A percentile compares a stretch with the other conserved stretches of the same genome.
Evolutionary conservation across 2,113 vertebrate species (phyloP).

Genomic region (Sander vitreus): DNA sequence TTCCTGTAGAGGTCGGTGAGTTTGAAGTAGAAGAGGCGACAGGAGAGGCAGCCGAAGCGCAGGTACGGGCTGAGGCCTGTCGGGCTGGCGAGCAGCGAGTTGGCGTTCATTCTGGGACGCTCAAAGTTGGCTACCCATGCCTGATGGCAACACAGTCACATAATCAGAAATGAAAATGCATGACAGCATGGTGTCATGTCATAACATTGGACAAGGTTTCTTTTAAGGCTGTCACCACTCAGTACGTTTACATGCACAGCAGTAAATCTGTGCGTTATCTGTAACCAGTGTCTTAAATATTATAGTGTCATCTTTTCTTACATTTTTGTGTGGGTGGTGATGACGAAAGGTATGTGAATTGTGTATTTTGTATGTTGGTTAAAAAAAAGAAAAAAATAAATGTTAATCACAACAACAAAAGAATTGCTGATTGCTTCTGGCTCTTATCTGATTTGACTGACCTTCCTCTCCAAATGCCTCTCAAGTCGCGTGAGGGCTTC

Average conservation of each 20-base stretch:
- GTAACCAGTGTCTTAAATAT: too few relatives aligned
- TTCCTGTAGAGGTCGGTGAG: constrained; percentile 98
- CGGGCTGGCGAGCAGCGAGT: constrained; percentile 95
- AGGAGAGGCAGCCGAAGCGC: constrained; percentile 97
- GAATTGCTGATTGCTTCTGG: too few relatives aligned
- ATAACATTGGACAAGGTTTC: neutral
- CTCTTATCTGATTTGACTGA: constrained; percentile 51
- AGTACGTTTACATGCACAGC: too few relatives aligned
- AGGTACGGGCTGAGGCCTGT: constrained; percentile 97
- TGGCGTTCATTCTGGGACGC: constrained; percentile 97
- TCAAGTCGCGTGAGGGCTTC: constrained; percentile 96
- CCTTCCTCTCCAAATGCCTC: constrained; percentile 97
- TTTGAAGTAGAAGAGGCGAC: constrained; percentile 98
- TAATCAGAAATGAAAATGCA: neutral
- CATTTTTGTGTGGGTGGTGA: too few relatives aligned
- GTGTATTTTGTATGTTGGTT: too few relatives aligned
- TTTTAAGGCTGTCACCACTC: neutral
- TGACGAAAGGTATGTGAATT: too few relatives aligned
- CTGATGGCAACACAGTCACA: constrained; percentile 74
- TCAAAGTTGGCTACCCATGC: constrained; percentile 99
- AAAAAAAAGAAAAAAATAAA: too few relatives aligned
- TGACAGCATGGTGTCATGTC: neutral
- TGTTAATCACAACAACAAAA: too few relatives aligned
- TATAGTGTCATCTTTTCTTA: too few relatives aligned
- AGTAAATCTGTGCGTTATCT: too few relatives aligned